Conservation (phyloP, 2,888 invertebrate species). For the Eustalomyia histrio region DNA sequence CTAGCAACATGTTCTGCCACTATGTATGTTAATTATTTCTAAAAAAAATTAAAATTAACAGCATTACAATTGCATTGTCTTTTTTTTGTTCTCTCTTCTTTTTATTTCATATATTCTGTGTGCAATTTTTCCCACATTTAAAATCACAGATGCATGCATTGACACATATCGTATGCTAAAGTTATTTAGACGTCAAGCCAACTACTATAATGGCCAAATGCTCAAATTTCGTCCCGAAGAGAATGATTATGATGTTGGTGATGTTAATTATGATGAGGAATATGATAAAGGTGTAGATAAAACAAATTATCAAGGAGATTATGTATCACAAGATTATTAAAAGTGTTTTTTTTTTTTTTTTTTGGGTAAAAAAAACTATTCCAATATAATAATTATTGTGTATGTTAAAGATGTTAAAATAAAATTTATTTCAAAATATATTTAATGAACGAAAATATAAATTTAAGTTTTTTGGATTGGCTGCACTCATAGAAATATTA, state of each 20-base stretch:
- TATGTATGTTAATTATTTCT: conserved; percentile 45
- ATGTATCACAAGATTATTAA: neutral
- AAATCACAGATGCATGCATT: conserved; percentile 72
- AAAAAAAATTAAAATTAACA: conserved; percentile 49
- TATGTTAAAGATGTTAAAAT: too few species aligned
- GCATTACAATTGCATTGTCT: conserved; percentile 58
- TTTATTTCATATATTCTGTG: conserved; percentile 57
- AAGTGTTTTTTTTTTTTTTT: neutral
- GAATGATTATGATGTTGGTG: conserved; percentile 38
- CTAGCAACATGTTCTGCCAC: conserved; percentile 17
- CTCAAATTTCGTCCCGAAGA: conserved; percentile 77
- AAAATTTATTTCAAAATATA: too few species aligned
- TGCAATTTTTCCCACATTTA: conserved; percentile 57
- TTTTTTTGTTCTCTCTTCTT: conserved; percentile 52
- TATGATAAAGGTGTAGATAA: conserved; percentile 36
- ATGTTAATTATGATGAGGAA: conserved; percentile 33
- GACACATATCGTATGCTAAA: conserved; percentile 78
- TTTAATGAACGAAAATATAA: too few species aligned
- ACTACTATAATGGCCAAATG: conserved; percentile 76
- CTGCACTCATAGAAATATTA: too few species aligned
- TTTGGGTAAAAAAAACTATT: too few species aligned
- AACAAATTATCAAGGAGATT: conserved; percentile 28
- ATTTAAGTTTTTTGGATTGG: too few species aligned
- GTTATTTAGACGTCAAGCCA: conserved; percentile 76
- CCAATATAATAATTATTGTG: too few species aligned